phyloP scores from a whole-genome alignment of 2,797 vertebrate species.

The Kryptolebias ocellatus region DNA sequence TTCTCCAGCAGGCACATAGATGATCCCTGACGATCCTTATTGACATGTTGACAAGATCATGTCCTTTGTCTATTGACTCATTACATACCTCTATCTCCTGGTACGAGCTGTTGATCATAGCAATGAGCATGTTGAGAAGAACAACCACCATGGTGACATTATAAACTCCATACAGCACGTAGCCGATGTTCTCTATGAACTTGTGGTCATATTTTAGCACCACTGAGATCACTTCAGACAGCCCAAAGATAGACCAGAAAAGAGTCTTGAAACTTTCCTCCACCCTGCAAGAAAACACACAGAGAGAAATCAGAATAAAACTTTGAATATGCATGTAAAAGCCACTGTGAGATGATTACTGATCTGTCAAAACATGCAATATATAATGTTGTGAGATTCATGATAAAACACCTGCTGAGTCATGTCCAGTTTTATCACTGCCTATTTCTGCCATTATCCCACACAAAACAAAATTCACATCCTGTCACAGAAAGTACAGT shows the following conservation, averaged over 20 bases:
- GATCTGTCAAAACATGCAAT: no score
- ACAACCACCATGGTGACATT: slow-evolving; percentile 99
- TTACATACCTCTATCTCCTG: slow-evolving; percentile 94
- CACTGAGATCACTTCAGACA: slow-evolving; percentile 97
- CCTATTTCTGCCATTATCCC: slow-evolving; percentile 16
- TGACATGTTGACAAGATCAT: slow-evolving; percentile 34
- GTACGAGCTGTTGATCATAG: slow-evolving; percentile 99
- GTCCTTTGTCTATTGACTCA: slow-evolving; percentile 6
- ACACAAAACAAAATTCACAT: not conserved
- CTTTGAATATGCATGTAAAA: slow-evolving; percentile 17
- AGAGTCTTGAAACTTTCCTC: slow-evolving; percentile 99
- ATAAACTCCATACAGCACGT: slow-evolving; percentile 94
- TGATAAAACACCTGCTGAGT: slow-evolving; percentile 51
- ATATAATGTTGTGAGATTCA: no score
- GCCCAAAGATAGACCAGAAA: slow-evolving; percentile 98
- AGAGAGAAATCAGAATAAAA: slow-evolving; percentile 13
- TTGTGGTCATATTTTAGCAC: slow-evolving; percentile 98
- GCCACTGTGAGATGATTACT: slow-evolving; percentile 23
- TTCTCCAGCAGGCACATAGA: slow-evolving; percentile 22
- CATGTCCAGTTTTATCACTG: slow-evolving; percentile 59
- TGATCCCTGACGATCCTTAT: slow-evolving; percentile 31
- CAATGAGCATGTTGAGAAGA: slow-evolving; percentile 97
- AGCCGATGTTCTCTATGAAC: slow-evolving; percentile 98
- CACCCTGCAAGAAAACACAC: slow-evolving; percentile 80
- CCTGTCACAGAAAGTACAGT: not conserved